Evolutionary conservation across 2,797 vertebrate species (phyloP).

Genomic region (Rhyacichthys aspro): DNA sequence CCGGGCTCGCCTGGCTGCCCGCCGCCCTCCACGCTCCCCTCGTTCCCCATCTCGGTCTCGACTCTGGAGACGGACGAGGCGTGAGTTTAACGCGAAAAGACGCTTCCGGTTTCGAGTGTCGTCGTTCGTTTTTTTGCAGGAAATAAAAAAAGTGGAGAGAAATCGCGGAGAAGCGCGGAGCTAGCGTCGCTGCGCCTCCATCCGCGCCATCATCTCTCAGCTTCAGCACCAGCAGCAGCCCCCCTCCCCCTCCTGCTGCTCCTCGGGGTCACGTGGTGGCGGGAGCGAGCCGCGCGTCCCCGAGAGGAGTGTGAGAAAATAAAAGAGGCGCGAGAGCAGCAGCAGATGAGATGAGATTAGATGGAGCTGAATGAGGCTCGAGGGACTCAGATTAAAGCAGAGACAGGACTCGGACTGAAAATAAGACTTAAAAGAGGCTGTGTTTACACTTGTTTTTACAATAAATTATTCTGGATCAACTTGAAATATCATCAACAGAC

Average conservation of each 20-base stretch:
- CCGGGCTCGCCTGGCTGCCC: constrained; percentile 77
- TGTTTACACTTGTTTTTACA: too few species aligned
- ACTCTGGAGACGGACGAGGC: constrained; percentile 65
- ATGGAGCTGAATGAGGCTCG: constrained; percentile 47
- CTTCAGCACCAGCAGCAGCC: constrained; percentile 67
- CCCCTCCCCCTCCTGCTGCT: constrained; percentile 22
- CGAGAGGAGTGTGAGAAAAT: neutral
- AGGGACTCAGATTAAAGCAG: too few species aligned
- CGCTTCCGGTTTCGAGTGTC: constrained; percentile 12
- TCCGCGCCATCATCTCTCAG: constrained; percentile 73
- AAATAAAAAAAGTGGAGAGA: constrained; percentile 29
- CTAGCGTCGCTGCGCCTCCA: constrained; percentile 72
- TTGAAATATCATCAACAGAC: too few species aligned
- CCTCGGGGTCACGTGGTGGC: constrained; percentile 51
- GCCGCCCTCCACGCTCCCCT: constrained; percentile 84
- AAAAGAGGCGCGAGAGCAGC: constrained; percentile 34
- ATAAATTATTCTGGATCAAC: too few species aligned
- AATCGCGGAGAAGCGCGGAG: constrained; percentile 48
- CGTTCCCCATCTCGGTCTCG: constrained; percentile 83
- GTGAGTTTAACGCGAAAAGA: constrained; percentile 31
- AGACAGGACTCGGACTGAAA: too few species aligned
- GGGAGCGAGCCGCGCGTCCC: constrained; percentile 63
- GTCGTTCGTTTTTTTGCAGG: constrained; percentile 33
- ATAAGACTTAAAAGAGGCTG: too few species aligned
- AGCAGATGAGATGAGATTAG: constrained; percentile 40